Evolutionary conservation across 2,113 vertebrate species (phyloP).

Genomic region (Gnathonemus echidnorhynchus): DNA sequence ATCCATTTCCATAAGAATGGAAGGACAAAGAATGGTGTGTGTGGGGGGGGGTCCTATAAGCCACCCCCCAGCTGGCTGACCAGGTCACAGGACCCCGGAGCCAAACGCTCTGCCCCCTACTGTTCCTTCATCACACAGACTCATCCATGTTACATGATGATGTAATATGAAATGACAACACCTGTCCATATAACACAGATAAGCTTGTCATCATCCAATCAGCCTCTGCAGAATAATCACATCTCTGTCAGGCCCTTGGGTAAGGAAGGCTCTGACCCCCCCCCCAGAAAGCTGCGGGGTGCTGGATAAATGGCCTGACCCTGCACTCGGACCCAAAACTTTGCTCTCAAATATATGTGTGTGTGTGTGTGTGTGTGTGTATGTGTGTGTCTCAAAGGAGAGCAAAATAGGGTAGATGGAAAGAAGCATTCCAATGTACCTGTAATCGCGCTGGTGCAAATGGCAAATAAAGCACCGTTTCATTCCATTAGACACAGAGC

Average conservation of each 20-base stretch:
- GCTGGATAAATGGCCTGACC: not conserved
- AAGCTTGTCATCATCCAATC: not conserved
- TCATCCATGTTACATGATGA: not conserved
- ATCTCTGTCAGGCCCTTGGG: not conserved
- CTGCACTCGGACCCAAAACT: not conserved
- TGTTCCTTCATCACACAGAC: not conserved
- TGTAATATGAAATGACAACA: not conserved
- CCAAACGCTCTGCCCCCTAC: not conserved
- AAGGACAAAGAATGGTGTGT: conserved; percentile 18
- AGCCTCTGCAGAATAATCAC: not conserved
- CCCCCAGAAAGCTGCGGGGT: not conserved
- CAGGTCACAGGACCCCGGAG: not conserved
- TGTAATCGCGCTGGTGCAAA: not conserved
- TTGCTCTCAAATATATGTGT: not conserved
- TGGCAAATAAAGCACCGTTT: not conserved
- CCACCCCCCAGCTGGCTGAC: conserved; percentile 17
- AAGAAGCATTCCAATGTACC: not conserved
- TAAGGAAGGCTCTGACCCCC: not conserved
- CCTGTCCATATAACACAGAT: not conserved
- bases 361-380: too few relatives aligned
- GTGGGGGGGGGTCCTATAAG: not conserved
- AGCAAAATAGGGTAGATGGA: not conserved
- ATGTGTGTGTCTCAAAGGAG: not conserved
- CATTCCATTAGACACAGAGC: not conserved
- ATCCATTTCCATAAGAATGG: conserved; percentile 57